Conservation (phyloP, 2,113 vertebrate species). For the Melierax canorus region DNA sequence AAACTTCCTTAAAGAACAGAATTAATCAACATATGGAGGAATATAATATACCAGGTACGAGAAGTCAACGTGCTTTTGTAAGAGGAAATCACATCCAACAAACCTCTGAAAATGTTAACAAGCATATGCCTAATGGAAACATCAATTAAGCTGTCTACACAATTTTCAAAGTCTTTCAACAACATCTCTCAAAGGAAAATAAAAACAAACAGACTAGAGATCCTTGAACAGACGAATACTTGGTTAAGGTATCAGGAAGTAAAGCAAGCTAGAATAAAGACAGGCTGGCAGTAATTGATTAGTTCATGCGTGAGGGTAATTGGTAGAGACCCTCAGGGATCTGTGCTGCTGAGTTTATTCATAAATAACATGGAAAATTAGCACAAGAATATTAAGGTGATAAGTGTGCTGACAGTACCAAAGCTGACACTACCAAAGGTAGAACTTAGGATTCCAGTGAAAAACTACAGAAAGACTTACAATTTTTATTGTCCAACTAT, state of each 20-base stretch:
- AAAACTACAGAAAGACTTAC: not conserved
- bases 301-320: not conserved
- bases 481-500: not conserved
- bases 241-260: not conserved
- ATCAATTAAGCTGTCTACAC: not conserved
- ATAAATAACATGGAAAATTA: not conserved
- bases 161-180: not conserved
- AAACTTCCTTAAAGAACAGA: not conserved
- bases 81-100: not conserved
- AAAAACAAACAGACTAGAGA: not conserved
- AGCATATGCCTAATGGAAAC: not conserved
- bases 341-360: not conserved
- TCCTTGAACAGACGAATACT: not conserved
- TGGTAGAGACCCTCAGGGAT: not conserved
- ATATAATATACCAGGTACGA: not conserved
- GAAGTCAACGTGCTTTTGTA: not conserved
- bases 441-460: not conserved
- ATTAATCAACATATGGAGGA: accelerated
- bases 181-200: not conserved
- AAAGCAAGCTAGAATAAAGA: not conserved
- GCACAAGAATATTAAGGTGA: not conserved
- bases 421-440: not conserved
- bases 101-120: not conserved
- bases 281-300: not conserved
- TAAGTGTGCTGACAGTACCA: not conserved